Evolutionary conservation across 2,888 invertebrate genomes (phyloP).

Genomic region (Agrenia bidenticulata): DNA sequence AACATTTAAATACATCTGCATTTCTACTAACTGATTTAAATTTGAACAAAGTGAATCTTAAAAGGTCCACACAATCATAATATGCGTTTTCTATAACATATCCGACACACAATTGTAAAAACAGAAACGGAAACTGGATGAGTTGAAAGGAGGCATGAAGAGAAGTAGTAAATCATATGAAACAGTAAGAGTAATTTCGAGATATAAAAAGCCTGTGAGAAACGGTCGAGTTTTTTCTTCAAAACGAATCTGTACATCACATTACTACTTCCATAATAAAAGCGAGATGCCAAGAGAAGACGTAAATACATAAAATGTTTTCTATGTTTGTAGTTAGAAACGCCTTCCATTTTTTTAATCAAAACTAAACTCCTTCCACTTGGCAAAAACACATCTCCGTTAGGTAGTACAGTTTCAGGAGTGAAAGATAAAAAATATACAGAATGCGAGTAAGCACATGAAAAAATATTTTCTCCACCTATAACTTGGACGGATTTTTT

Average conservation of each 20-base stretch:
- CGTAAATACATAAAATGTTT: not conserved
- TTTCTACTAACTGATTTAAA: too few relatives aligned
- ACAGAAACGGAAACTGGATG: too few relatives aligned
- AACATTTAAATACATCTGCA: too few relatives aligned
- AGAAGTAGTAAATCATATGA: too few relatives aligned
- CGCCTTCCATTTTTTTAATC: not conserved
- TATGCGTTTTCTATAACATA: too few relatives aligned
- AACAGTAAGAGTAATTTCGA: too few relatives aligned
- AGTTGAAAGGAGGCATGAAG: too few relatives aligned
- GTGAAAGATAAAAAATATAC: slow-evolving; percentile 12
- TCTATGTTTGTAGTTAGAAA: not conserved
- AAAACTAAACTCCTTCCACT: not conserved
- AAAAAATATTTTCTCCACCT: not conserved
- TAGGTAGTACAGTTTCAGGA: slow-evolving; percentile 8
- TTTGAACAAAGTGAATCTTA: too few relatives aligned
- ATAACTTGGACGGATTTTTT: not conserved
- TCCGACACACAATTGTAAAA: too few relatives aligned
- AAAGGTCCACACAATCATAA: too few relatives aligned
- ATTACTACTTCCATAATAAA: not conserved
- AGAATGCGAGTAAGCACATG: not conserved
- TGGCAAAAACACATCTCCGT: not conserved
- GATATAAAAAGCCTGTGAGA: not conserved
- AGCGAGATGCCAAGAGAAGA: too few relatives aligned
- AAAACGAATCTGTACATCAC: too few relatives aligned
- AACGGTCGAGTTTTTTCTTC: slow-evolving; percentile 1